Evolutionary conservation across 2,797 vertebrate genomes (phyloP).

Genomic region (Apogon hyalosoma): DNA sequence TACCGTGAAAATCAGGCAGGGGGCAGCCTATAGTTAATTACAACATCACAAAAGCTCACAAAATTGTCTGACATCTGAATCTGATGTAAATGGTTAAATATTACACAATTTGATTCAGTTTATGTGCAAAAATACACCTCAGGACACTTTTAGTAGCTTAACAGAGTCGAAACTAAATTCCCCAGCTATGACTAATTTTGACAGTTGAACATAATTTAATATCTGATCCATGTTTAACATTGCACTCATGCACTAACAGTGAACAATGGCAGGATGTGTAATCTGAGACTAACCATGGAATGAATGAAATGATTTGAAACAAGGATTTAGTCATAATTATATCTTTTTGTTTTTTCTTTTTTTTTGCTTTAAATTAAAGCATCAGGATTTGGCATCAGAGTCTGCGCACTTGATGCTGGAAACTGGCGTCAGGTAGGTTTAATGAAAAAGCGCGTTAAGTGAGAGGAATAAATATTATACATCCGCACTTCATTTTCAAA

Average conservation of each 20-base stretch:
- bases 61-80: slow-evolving; percentile 1
- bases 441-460: slow-evolving; percentile 21
- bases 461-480: neutral
- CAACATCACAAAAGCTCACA: neutral
- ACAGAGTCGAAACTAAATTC: no score
- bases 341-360: neutral
- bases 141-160: no score
- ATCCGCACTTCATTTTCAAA: slow-evolving; percentile 51
- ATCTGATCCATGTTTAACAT: neutral
- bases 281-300: slow-evolving; percentile 1
- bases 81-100: neutral
- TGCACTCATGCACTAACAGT: neutral
- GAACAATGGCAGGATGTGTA: slow-evolving; percentile 1
- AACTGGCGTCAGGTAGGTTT: slow-evolving; percentile 32
- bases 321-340: neutral
- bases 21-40: slow-evolving; percentile 48
- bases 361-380: slow-evolving; percentile 25
- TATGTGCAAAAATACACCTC: no score
- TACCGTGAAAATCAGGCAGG: slow-evolving; percentile 47
- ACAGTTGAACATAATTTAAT: neutral
- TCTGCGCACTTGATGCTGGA: slow-evolving; percentile 46
- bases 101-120: neutral
- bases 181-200: no score
- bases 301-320: neutral
- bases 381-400: slow-evolving; percentile 39